Conservation (phyloP, 1,140 invertebrate species). For the Chlorops oryzae region DNA sequence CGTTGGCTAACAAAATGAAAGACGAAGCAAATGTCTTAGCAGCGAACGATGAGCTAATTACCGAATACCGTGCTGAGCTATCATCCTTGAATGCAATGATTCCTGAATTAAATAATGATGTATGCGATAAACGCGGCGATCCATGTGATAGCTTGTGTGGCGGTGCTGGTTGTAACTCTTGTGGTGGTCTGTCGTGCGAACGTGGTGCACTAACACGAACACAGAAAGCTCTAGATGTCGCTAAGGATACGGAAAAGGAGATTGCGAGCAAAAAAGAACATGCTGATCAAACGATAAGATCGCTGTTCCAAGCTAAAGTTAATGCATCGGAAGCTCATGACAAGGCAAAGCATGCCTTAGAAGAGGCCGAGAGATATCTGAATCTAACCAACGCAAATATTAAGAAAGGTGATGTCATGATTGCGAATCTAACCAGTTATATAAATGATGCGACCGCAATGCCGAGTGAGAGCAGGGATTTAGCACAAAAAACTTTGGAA, state of each 20-base stretch:
- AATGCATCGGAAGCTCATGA: conserved; percentile 52
- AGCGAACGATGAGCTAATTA: conserved; percentile 63
- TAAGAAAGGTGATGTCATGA: conserved; percentile 53
- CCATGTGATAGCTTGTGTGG: conserved; percentile 88
- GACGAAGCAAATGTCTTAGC: conserved; percentile 64
- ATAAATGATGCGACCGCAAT: conserved; percentile 68
- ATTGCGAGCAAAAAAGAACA: conserved; percentile 76
- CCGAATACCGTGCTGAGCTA: conserved; percentile 60
- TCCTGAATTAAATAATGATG: conserved; percentile 78
- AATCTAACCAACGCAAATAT: conserved; percentile 50
- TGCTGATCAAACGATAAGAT: conserved; percentile 57
- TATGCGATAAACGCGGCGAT: conserved; percentile 81
- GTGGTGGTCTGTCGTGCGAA: conserved; percentile 85
- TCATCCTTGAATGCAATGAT: conserved; percentile 63
- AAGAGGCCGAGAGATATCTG: conserved; percentile 50
- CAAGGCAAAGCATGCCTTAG: conserved; percentile 50
- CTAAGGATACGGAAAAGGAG: conserved; percentile 72
- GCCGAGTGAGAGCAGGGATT: conserved; percentile 70
- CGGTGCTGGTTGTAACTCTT: conserved; percentile 86
- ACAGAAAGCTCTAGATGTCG: conserved; percentile 74
- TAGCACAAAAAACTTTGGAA: conserved; percentile 70
- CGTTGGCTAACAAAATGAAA: conserved; percentile 64
- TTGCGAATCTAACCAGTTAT: conserved; percentile 69
- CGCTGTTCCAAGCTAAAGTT: conserved; percentile 53
- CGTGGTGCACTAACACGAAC: conserved; percentile 82